Evolutionary conservation across 2,888 invertebrate genomes (phyloP), one percentile per base, ranked within the genome.

Genomic region (Penaeus monodon): DNA sequence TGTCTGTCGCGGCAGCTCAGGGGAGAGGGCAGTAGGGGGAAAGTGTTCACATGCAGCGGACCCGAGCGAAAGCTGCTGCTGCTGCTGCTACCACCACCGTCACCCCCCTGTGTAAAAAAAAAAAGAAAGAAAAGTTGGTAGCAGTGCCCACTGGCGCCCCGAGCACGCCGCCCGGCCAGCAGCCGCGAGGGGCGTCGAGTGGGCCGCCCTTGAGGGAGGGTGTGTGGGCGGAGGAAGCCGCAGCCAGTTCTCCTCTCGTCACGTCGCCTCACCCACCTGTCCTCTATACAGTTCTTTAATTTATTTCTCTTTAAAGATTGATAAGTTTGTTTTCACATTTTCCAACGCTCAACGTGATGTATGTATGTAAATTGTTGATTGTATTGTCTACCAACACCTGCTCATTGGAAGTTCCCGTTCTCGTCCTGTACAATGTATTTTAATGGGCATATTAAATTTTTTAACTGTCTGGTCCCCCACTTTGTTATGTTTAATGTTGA

Each of bases 321-420:
- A 79, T 84, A 88, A 84, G 74, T 88, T 84, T 81, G 81, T 82
- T 86, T 88, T 84, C 70, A 83, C 78, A 84, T 88, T 88, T 85
- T 86, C 85, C 83, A 86, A 84, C 85, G 88, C 85, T 88, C 85
- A 85, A 85, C 88, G 88, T 85, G 88, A 88, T 88, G 88, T 85
- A 88, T 85, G 88, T 88, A 88, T 88, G 88, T 88, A 88, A 76
- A 88, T 88, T 88, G 88, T 88, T 88, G 85, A 88, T 86, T 88
- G 86, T 88, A 88, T 83, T 82, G 86, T 86, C 85, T 88, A 81
- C 65, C 88, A 86, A 88, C 85, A 88, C 88, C 79, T 86, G 88
- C 88, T 88, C 88, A 88, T 88, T 88, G 88, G 88, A 78, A 82
- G 81, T 86, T 81, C 86, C 81, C 76, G 81, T 88, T 82, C 82